These are phyloP conservation scores for Phaethornis superciliosus DNA, from an alignment of 2,113 vertebrate genomes.

Conservation along the genomic window DNA sequence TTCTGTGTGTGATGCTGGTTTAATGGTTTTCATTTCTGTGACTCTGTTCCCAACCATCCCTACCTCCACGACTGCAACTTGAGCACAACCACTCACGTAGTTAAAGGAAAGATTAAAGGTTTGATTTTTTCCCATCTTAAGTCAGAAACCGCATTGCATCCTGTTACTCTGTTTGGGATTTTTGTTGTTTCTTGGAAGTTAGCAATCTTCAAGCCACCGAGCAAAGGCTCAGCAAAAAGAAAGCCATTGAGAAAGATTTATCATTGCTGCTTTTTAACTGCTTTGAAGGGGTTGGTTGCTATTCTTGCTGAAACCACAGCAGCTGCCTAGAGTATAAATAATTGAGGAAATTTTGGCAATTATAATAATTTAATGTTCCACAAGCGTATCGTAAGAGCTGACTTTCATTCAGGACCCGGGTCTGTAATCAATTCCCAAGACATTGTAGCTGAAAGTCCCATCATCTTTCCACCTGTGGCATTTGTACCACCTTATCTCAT, in stretches of 20 bases:
- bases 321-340: slow-evolving; percentile 73
- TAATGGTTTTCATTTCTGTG: neutral
- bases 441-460: neutral
- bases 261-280: slow-evolving; percentile 14
- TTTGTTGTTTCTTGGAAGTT: neutral
- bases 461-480: neutral
- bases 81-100: neutral
- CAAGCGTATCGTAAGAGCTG: neutral
- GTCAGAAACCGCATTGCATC: neutral
- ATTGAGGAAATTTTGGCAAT: slow-evolving; percentile 64
- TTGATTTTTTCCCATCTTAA: neutral
- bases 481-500: neutral
- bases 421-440: neutral
- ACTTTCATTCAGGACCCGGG: slow-evolving; percentile 2
- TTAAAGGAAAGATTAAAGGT: neutral
- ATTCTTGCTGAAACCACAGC: slow-evolving; percentile 53
- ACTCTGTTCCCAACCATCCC: neutral
- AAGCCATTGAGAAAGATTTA: slow-evolving; percentile 32
- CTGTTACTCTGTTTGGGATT: neutral
- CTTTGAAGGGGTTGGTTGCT: slow-evolving; percentile 60
- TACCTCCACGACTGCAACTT: neutral
- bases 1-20: neutral
- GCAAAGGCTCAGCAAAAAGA: neutral
- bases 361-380: slow-evolving; percentile 46
- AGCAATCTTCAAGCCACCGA: neutral